Evolutionary conservation across 2,113 vertebrate genomes (phyloP).

Genomic region (Verasper variegatus): DNA sequence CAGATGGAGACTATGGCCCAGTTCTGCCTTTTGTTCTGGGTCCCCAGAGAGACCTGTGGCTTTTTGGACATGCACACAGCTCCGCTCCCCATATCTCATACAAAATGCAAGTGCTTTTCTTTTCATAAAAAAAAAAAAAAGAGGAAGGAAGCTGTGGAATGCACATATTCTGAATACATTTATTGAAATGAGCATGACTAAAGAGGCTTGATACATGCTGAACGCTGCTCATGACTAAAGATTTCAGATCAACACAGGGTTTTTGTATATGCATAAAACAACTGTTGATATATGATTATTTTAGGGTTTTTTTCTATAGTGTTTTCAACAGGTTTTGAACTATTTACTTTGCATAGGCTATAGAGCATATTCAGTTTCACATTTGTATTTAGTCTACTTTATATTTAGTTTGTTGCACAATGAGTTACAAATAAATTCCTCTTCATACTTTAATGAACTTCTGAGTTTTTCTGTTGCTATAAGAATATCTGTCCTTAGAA

Average conservation of each 20-base stretch:
- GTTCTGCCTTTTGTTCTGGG: constrained; percentile 95
- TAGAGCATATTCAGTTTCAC: neutral
- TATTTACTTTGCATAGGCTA: neutral
- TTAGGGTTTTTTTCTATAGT: neutral
- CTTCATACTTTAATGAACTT: too few species aligned
- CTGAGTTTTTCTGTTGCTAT: too few species aligned
- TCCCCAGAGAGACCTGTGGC: constrained; percentile 89
- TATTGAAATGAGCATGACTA: constrained; percentile 41
- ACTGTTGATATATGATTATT: too few species aligned
- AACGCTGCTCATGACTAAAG: constrained; percentile 10
- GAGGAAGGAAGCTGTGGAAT: constrained; percentile 66
- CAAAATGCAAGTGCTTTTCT: constrained; percentile 90
- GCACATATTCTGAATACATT: constrained; percentile 66
- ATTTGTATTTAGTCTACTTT: too few species aligned
- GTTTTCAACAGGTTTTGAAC: neutral
- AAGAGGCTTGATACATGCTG: constrained; percentile 21
- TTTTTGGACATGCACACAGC: constrained; percentile 79
- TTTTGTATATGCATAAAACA: too few species aligned
- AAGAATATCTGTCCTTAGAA: too few species aligned
- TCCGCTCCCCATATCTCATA: constrained; percentile 88
- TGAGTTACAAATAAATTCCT: too few species aligned
- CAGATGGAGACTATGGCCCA: constrained; percentile 99
- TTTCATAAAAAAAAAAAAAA: constrained; percentile 82
- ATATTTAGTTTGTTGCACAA: too few species aligned
- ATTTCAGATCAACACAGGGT: neutral